Evolutionary conservation across 1,140 invertebrate genomes (phyloP), one percentile per base, ranked within the genome.

Genomic region (Dreissena polymorpha): DNA sequence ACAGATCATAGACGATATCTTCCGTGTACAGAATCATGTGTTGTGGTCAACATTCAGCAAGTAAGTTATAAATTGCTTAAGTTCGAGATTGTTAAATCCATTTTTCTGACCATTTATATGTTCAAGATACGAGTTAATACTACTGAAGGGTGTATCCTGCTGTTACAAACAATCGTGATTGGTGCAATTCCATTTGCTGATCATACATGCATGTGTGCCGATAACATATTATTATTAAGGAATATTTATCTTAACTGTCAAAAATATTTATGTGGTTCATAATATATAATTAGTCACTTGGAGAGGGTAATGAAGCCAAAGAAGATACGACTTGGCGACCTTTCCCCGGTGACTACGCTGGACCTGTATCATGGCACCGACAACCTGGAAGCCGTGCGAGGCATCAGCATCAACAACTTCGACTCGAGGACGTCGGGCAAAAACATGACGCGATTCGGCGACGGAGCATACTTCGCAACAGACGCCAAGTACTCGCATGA

Each of bases 391-490:
- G 88, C 87, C 13, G 51, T 78, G 18, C 64, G 67, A 50, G 65
- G 76, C 16, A 89, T 90, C 13, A 87, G 87, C 67, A 64, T 64
- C 6, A 88, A 90, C 53, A 88, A 88, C 13, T 89, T 90, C 63
- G 89, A 90, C 68, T 87, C 85, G n/a, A 76, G 89, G 12, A 71
- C 86, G 13, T 86, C 84, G 49, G 89, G 89, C 2, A 82, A 83
- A 57, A 70, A 67, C 57, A 90, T 88, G 0, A 86, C 88, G 16
- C 63, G 69, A 49, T 90, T 86, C 80, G 91, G 91, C 0, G 89
- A 88, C 69, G 91, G 91, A 1, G 83, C 83, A 39, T 91, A 91
- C 77, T 91, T 91, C 73, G 87, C 89, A 6, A 79, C 80, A 13
- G 77, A 87, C 83, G 85, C 91, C 14, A 79, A 76, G 16, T 89